Percentiles rank a stretch among this genome's conserved stretches.
Conservation (phyloP, 35 echinoderm and acorn worm genomes). For the Hemicentrotus pulcherrimus region DNA sequence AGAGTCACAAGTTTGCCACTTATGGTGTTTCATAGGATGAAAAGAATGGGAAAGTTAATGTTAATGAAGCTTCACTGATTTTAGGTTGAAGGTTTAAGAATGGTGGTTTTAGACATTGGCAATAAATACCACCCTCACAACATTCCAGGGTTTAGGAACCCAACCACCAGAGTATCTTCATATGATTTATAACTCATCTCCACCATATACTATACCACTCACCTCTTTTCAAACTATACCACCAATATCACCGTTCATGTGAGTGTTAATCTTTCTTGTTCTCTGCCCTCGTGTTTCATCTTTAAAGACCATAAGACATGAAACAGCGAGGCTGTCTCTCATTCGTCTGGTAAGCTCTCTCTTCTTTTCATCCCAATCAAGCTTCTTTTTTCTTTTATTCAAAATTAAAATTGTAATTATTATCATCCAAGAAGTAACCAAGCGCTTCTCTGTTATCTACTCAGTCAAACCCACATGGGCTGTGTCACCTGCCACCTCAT, state of each 20-base stretch:
- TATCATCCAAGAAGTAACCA: background rate
- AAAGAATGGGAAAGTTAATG: background rate
- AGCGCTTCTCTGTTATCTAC: background rate
- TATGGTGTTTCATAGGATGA: background rate
- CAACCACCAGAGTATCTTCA: background rate
- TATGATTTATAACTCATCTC: background rate
- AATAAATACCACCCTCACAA: background rate
- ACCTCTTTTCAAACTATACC: background rate
- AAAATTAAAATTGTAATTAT: background rate
- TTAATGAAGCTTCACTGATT: background rate
- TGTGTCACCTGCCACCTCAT: background rate
- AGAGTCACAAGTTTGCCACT: background rate
- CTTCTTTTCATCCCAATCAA: background rate
- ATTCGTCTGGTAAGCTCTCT: background rate
- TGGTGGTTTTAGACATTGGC: too few species aligned
- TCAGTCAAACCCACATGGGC: background rate
- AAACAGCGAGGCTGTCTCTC: background rate
- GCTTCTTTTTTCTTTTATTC: background rate
- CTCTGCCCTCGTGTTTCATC: background rate
- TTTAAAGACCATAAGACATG: slow-evolving; percentile 9
- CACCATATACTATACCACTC: background rate
- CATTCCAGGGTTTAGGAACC: background rate
- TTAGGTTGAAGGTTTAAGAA: too few species aligned
- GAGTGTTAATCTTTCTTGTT: background rate
- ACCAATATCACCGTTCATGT: background rate